phyloP scores from a whole-genome alignment of 2,113 vertebrate species.

The Pontoporia blainvillei region DNA sequence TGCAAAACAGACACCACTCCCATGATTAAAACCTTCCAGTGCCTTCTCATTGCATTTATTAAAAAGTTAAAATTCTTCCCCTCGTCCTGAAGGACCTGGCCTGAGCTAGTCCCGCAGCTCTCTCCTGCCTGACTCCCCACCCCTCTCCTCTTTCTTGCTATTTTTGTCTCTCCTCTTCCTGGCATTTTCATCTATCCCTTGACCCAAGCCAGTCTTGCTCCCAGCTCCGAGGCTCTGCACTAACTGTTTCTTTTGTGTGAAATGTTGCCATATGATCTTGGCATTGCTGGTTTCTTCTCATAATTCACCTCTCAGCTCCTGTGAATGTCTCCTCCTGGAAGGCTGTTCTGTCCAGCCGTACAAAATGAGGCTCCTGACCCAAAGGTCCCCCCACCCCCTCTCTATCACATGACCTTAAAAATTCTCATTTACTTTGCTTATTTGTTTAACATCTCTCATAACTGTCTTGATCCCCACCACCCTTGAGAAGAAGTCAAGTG shows the following conservation, averaged over 20 bases:
- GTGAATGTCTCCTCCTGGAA: neutral
- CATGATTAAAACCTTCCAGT: neutral
- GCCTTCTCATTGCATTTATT: neutral
- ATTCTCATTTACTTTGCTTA: neutral
- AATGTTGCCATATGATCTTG: neutral
- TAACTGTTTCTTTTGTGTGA: neutral
- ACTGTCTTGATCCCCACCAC: neutral
- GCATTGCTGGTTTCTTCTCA: neutral
- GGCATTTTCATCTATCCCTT: neutral
- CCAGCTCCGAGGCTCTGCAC: neutral
- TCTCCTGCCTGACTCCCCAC: neutral
- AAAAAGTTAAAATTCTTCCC: neutral
- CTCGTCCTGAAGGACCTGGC: neutral
- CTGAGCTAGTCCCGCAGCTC: neutral
- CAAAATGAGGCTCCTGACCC: neutral
- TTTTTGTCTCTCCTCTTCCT: neutral
- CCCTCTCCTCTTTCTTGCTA: too few relatives aligned
- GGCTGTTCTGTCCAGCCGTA: neutral
- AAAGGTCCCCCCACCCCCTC: neutral
- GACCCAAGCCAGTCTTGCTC: neutral
- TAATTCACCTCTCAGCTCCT: neutral
- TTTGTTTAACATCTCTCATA: neutral
- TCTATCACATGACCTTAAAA: neutral
- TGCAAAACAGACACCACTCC: neutral
- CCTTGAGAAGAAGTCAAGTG: neutral